Evolutionary conservation across 1,140 invertebrate genomes (phyloP).

Genomic region (Drosophila micromelanica): DNA sequence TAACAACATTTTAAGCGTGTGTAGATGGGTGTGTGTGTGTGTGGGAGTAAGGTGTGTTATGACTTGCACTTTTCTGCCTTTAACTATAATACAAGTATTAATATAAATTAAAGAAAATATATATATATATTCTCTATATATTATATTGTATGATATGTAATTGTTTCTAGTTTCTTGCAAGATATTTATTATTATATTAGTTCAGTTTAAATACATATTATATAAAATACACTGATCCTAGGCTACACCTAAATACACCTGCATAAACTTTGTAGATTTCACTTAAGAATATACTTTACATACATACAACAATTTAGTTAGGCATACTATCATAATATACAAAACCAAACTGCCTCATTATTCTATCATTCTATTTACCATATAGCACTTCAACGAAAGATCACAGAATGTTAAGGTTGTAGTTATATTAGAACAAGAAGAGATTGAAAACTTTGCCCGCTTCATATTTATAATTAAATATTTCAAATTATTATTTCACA

Average conservation of each 20-base stretch:
- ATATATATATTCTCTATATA: conserved; percentile 14
- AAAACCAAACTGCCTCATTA: conserved; percentile 14
- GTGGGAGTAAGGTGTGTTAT: conserved; percentile 13
- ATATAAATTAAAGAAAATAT: background rate
- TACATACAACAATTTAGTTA: conserved; percentile 51
- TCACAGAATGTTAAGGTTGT: conserved; percentile 1
- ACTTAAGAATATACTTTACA: conserved; percentile 41
- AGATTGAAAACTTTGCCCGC: too few relatives aligned
- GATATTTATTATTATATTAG: conserved; percentile 43
- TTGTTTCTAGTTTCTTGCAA: conserved; percentile 66
- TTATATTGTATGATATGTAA: conserved; percentile 60
- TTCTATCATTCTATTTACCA: background rate
- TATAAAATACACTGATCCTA: conserved; percentile 21
- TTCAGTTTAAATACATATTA: conserved; percentile 17
- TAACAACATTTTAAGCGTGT: conserved; percentile 2
- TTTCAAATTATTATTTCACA: background rate
- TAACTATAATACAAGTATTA: background rate
- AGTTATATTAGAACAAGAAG: too few relatives aligned
- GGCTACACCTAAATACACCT: conserved; percentile 35
- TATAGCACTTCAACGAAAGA: conserved; percentile 21
- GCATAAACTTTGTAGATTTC: conserved; percentile 20
- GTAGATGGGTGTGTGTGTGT: background rate
- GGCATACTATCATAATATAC: conserved; percentile 29
- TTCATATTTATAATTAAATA: too few relatives aligned
- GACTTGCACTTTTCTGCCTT: conserved; percentile 27